phyloP scores from a whole-genome alignment of 2,888 invertebrate genomes.

The Hydropsyche betteni region DNA sequence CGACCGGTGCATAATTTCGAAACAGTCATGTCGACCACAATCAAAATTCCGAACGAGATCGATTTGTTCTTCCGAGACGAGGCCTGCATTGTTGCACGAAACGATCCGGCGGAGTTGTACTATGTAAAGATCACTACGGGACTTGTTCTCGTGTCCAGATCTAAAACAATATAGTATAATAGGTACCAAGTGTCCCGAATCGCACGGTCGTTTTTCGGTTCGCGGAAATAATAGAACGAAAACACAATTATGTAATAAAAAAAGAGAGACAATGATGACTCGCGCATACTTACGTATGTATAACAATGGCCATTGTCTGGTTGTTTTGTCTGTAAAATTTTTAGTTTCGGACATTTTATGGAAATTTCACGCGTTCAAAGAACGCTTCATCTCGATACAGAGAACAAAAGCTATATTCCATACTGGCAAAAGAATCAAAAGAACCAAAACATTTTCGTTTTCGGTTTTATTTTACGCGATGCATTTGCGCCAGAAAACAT shows the following conservation, averaged over 20 bases:
- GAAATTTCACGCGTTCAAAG: constrained; percentile 24
- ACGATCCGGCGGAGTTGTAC: no score
- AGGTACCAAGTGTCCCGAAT: background rate
- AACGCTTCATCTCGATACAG: constrained; percentile 11
- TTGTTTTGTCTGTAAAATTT: constrained; percentile 3
- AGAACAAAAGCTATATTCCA: constrained; percentile 18
- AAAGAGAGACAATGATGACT: background rate
- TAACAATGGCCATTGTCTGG: constrained; percentile 27
- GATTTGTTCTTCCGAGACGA: no score
- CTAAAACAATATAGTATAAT: no score
- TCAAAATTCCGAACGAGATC: no score
- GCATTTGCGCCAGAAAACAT: background rate
- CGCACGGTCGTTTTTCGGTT: background rate
- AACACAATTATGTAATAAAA: constrained; percentile 18
- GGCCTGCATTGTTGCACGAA: no score
- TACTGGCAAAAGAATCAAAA: constrained; percentile 5
- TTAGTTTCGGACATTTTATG: constrained; percentile 16
- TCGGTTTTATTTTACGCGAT: background rate
- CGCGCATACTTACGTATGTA: background rate
- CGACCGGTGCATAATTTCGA: no score
- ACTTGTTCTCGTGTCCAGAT: no score
- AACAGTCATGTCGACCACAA: no score
- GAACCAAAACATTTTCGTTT: background rate
- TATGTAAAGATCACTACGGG: no score
- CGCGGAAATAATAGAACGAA: background rate